These are phyloP conservation scores for Phalera bucephala DNA, from an alignment of 2,888 invertebrate genomes.

Conservation along the genomic window DNA sequence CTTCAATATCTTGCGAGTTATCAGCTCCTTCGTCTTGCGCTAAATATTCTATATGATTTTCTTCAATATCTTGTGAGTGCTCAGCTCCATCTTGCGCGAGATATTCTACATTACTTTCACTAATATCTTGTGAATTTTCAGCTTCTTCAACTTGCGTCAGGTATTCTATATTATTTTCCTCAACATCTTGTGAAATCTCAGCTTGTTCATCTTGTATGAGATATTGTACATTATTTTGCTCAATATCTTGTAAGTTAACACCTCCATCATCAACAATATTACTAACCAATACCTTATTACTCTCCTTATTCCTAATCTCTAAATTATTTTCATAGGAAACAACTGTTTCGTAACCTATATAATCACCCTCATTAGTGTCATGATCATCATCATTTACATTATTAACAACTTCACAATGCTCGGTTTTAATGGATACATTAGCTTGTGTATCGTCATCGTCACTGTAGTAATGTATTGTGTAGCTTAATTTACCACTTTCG, in stretches of 20 bases:
- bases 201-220: too few relatives aligned
- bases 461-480: constrained; percentile 21
- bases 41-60: too few relatives aligned
- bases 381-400: constrained; percentile 1
- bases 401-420: background rate
- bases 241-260: too few relatives aligned
- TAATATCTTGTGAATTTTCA: constrained; percentile 1
- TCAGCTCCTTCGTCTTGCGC: too few relatives aligned
- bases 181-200: too few relatives aligned
- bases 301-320: background rate
- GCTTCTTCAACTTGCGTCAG: too few relatives aligned
- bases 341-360: constrained; percentile 30
- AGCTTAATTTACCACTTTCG: constrained; percentile 12
- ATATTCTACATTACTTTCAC: constrained; percentile 19
- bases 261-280: too few relatives aligned
- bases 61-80: too few relatives aligned
- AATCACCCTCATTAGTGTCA: constrained; percentile 14
- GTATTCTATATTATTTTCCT: background rate
- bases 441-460: constrained; percentile 2
- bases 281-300: too few relatives aligned
- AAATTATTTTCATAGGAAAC: constrained; percentile 14
- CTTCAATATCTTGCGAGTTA: too few relatives aligned
- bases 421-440: background rate
- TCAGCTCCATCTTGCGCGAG: too few relatives aligned
- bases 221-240: too few relatives aligned